Base-by-base conservation (phyloP, 2,113 vertebrate genomes). In the Copsychus sechellarum region DNA sequence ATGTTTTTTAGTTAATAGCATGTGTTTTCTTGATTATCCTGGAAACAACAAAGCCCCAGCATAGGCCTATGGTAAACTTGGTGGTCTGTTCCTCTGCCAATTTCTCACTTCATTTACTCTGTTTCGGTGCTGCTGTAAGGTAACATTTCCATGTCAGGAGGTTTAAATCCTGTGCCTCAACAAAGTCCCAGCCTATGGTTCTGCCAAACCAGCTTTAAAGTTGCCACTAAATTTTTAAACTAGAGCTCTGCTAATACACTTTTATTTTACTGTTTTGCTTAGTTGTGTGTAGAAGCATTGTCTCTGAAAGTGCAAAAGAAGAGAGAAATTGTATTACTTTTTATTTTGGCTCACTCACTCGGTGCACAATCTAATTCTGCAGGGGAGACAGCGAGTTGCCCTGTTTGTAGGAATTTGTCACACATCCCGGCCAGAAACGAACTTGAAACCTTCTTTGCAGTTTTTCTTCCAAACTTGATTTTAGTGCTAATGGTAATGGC, bases 21-120 rank as follows among this genome's bases (percentile, higher is more conserved):
- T 1, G 23, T 70, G 25, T 73, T 91, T 86, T 87, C 69, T 54
- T 82, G 16, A 21, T 77, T 83, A 25, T 58, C 23, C 26, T 81
- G 34, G 17, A 90, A 90, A 62, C 5, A 21, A 4, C 50, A 54
- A 12, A 77, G 19, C 20, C 6, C 40, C 45, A 4, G 5, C 1
- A 1, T 12, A 42, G 38, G 16, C 57, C 38, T 36, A 1, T 9
- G 19, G 33, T 62, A 47, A 83, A 50, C 22, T 73, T n/a, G 38
- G 67, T 9, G 2, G 33, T 77, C 45, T 73, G 53, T 79, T 90
- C 25, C 71, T 83, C 66, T 76, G 62, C 71, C 26, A 34, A 0
- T 86, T 86, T 92, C 60, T 94, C 47, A 40, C 51, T 92, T 86
- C 6, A 19, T 76, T 94, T 87, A 22, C 58, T 86, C 23, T 72